phyloP scores from a whole-genome alignment of 2,888 invertebrate genomes.

The Brachypalpus laphriformis region DNA sequence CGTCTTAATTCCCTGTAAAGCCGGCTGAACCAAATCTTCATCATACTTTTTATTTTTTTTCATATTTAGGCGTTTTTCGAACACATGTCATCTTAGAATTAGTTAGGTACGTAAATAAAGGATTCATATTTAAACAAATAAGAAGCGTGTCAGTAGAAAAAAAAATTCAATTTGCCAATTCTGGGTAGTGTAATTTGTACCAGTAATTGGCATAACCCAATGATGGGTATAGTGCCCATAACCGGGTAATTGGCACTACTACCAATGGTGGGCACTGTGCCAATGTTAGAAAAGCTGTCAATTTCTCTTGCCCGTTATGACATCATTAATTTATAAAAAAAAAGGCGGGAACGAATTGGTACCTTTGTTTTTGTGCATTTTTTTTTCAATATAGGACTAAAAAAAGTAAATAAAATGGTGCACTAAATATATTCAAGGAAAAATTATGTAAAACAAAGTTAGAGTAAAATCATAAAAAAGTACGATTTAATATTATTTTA shows the following conservation, averaged over 20 bases:
- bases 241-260: conserved; percentile 7
- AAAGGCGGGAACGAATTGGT: too few relatives aligned
- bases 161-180: background rate
- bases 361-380: too few relatives aligned
- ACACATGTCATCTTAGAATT: background rate
- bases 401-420: too few relatives aligned
- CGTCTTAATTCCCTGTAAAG: background rate
- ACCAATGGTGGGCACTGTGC: conserved; percentile 12
- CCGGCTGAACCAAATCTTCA: background rate
- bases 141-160: too few relatives aligned
- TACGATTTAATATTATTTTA: too few relatives aligned
- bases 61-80: background rate
- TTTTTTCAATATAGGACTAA: too few relatives aligned
- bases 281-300: background rate
- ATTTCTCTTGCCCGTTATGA: background rate
- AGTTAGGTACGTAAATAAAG: background rate
- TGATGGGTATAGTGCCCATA: conserved; percentile 16
- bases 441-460: too few relatives aligned
- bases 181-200: background rate
- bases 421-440: too few relatives aligned
- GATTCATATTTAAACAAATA: background rate
- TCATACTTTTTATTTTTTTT: conserved; percentile 2
- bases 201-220: conserved; percentile 1
- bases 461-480: too few relatives aligned
- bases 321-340: background rate